These are phyloP conservation scores for Lasioglossum lativentre DNA, from an alignment of 2,888 invertebrate genomes.

Conservation along the genomic window DNA sequence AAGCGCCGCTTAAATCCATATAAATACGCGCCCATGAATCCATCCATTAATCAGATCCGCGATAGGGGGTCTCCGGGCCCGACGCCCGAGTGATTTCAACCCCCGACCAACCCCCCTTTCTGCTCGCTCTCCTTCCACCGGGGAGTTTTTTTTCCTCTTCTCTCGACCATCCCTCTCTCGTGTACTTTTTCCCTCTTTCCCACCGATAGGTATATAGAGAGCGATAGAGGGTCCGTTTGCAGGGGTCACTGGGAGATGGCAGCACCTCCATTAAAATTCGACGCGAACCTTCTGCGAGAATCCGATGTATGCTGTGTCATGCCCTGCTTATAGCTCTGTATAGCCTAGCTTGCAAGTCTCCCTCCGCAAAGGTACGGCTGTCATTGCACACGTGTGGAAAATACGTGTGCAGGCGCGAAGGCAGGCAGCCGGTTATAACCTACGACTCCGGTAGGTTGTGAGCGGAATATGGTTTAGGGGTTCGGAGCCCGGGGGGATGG, in stretches of 20 bases:
- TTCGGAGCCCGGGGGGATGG: conserved; percentile 29
- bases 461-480: conserved; percentile 74
- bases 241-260: conserved; percentile 81
- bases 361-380: conserved; percentile 51
- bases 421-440: conserved; percentile 64
- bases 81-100: conserved; percentile 71
- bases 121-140: background rate
- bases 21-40: conserved; percentile 76
- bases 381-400: conserved; percentile 64
- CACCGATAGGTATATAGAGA: conserved; percentile 56
- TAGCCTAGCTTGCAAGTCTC: conserved; percentile 55
- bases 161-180: background rate
- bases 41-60: conserved; percentile 81
- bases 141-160: background rate
- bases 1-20: conserved; percentile 72
- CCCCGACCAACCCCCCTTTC: conserved; percentile 17
- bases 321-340: conserved; percentile 62
- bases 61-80: conserved; percentile 69
- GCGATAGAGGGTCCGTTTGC: conserved; percentile 30
- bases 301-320: conserved; percentile 68
- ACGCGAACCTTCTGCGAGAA: conserved; percentile 75
- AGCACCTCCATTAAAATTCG: conserved; percentile 78
- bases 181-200: conserved; percentile 19
- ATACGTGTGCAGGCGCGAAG: conserved; percentile 69
- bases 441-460: conserved; percentile 66